These are phyloP conservation scores for Eulemur macaco DNA, from an alignment of 2,113 vertebrate species.

Conservation along the genomic window DNA sequence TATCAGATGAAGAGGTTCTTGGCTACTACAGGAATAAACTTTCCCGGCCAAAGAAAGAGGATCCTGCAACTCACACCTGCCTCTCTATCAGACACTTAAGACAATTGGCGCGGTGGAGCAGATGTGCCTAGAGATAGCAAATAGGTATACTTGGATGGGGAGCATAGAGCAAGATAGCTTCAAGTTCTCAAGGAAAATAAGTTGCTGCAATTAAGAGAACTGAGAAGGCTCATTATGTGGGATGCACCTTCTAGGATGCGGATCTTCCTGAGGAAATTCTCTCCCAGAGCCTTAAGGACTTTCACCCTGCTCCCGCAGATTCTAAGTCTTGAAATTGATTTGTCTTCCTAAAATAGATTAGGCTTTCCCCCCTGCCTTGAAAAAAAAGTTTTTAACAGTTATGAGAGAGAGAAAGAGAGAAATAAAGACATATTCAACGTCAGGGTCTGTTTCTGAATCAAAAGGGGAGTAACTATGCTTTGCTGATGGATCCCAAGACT, in stretches of 20 bases:
- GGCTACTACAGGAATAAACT: background rate
- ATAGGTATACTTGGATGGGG: background rate
- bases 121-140: background rate
- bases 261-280: conserved; percentile 1
- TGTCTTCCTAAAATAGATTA: conserved; percentile 37
- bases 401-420: background rate
- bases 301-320: background rate
- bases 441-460: background rate
- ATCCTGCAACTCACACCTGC: background rate
- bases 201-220: background rate
- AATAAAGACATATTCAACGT: background rate
- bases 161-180: background rate
- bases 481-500: background rate
- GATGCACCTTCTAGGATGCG: background rate
- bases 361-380: background rate
- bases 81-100: background rate
- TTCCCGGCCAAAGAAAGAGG: background rate
- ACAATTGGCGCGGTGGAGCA: background rate
- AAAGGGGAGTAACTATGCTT: background rate
- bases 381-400: conserved; percentile 26
- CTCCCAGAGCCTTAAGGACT: background rate
- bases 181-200: conserved; percentile 22
- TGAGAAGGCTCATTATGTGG: background rate
- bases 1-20: background rate
- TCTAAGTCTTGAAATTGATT: conserved; percentile 46